These are phyloP conservation scores for Neodiprion lecontei DNA, from an alignment of 1,140 invertebrate genomes.

Conservation along the genomic window DNA sequence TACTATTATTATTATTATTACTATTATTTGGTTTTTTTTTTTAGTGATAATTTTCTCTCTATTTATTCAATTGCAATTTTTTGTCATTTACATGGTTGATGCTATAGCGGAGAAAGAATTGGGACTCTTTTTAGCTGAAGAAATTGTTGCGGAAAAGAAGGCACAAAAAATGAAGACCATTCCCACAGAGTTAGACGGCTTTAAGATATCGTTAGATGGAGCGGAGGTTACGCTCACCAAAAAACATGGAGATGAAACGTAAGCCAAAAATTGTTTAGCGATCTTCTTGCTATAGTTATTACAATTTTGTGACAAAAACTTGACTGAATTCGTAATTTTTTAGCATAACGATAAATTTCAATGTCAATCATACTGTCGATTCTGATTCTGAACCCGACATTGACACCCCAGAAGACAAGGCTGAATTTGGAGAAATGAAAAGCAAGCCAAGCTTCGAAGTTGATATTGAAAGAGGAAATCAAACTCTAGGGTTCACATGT, in stretches of 20 bases:
- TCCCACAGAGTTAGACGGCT: constrained; percentile 80
- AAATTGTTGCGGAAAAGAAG: constrained; percentile 87
- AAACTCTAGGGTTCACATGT: constrained; percentile 83
- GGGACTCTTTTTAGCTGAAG: constrained; percentile 85
- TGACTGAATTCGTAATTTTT: constrained; percentile 28
- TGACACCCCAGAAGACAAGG: constrained; percentile 69
- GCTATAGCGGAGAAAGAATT: constrained; percentile 82
- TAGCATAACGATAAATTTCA: constrained; percentile 80
- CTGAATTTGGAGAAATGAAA: constrained; percentile 80
- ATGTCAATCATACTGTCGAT: constrained; percentile 91
- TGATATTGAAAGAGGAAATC: constrained; percentile 76
- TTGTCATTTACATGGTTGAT: constrained; percentile 8
- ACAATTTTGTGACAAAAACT: constrained; percentile 27
- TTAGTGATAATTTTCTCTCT: no score
- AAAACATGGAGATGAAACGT: constrained; percentile 78
- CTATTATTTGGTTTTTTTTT: no score
- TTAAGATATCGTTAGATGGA: constrained; percentile 76
- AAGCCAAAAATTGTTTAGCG: constrained; percentile 11
- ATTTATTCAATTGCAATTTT: no score
- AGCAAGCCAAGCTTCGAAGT: constrained; percentile 89
- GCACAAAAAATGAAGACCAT: constrained; percentile 77
- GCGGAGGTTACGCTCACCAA: constrained; percentile 81
- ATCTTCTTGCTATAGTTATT: constrained; percentile 25
- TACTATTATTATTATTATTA: no score
- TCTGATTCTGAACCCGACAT: constrained; percentile 73